Conservation (phyloP, 2,113 vertebrate genomes). For the Lophochroa leadbeateri region DNA sequence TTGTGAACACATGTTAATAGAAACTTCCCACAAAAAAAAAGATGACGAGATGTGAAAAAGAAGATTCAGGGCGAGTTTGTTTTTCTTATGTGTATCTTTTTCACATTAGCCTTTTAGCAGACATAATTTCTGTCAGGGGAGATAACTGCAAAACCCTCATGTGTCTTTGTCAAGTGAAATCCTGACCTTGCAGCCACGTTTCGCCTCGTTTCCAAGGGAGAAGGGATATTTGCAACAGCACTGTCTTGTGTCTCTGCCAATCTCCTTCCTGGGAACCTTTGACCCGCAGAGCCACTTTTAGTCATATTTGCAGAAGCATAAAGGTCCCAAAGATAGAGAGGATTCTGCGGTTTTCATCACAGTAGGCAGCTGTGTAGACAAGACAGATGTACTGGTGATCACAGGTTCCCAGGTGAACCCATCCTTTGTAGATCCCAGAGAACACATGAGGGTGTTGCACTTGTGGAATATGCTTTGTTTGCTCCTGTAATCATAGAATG, state of each 20-base stretch:
- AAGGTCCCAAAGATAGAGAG: neutral
- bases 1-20: slow-evolving; percentile 24
- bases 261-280: neutral
- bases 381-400: neutral
- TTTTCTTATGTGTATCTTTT: slow-evolving; percentile 7
- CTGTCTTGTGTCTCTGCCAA: neutral
- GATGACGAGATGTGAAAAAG: slow-evolving; percentile 2
- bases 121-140: neutral
- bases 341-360: neutral
- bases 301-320: neutral
- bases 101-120: neutral
- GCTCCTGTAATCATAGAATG: neutral
- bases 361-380: neutral
- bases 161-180: neutral
- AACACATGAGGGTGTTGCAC: fast-evolving
- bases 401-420: neutral
- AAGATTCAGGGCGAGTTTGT: neutral
- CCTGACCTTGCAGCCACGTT: neutral
- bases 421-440: neutral
- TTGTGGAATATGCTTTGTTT: neutral
- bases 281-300: neutral
- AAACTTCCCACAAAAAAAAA: slow-evolving; percentile 26
- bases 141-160: neutral
- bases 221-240: neutral
- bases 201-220: neutral